Evolutionary conservation across 1,140 invertebrate species (phyloP).

Genomic region (Phenacoccus solenopsis): DNA sequence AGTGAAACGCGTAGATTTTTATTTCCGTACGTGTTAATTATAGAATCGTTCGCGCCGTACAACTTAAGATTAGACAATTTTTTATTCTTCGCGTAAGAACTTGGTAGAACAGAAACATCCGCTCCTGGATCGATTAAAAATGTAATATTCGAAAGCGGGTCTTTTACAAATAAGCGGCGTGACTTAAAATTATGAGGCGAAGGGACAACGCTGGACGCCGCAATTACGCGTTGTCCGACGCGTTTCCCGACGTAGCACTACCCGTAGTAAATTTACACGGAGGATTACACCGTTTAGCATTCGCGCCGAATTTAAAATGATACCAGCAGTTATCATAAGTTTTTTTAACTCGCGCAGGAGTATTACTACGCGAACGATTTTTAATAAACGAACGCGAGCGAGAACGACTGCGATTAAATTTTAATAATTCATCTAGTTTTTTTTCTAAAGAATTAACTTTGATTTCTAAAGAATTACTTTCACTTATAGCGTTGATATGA

Average conservation of each 20-base stretch:
- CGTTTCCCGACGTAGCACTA: neutral
- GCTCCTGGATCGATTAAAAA: slow-evolving; percentile 3
- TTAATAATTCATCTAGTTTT: too few relatives aligned
- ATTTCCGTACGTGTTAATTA: slow-evolving; percentile 3
- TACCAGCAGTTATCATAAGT: neutral
- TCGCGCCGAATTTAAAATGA: neutral
- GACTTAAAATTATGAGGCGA: neutral
- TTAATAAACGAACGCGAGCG: too few relatives aligned
- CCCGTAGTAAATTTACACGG: neutral
- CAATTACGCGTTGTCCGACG: neutral
- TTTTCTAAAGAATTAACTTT: too few relatives aligned
- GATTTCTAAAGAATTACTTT: too few relatives aligned
- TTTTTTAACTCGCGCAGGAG: too few relatives aligned
- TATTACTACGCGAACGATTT: too few relatives aligned
- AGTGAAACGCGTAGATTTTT: neutral
- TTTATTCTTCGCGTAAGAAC: neutral
- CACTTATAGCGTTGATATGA: too few relatives aligned
- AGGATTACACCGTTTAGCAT: neutral
- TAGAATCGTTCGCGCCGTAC: slow-evolving; percentile 3
- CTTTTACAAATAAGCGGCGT: neutral
- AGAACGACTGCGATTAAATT: too few relatives aligned
- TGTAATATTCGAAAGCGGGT: neutral
- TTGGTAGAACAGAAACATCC: neutral
- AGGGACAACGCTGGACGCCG: neutral
- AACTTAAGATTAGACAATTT: neutral